phyloP scores from a whole-genome alignment of 2,113 vertebrate genomes.

The Engraulis encrasicolus region DNA sequence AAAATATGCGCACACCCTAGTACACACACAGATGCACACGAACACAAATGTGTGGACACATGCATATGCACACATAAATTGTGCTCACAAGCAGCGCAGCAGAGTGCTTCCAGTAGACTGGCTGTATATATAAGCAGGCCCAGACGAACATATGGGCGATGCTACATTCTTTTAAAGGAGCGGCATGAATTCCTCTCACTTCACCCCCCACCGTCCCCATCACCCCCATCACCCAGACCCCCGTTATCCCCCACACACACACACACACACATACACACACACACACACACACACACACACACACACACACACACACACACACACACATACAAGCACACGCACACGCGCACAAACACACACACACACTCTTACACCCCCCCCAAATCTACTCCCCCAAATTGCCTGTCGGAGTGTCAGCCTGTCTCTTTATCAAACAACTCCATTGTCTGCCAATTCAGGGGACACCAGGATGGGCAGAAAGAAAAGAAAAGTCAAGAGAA shows the following conservation, averaged over 20 bases:
- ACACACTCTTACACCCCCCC: slow-evolving; percentile 23
- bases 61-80: neutral
- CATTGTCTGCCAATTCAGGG: slow-evolving; percentile 69
- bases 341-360: neutral
- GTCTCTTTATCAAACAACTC: slow-evolving; percentile 71
- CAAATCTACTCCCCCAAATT: slow-evolving; percentile 56
- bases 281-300: neutral
- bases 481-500: slow-evolving; percentile 57
- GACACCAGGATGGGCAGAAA: slow-evolving; percentile 56
- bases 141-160: slow-evolving; percentile 73
- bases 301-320: neutral
- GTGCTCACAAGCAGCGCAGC: neutral
- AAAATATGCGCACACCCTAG: too few relatives aligned
- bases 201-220: too few relatives aligned
- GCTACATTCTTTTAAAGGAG: slow-evolving; percentile 71
- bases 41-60: neutral
- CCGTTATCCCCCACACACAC: too few relatives aligned
- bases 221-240: neutral
- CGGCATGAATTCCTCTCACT: slow-evolving; percentile 65
- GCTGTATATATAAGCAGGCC: slow-evolving; percentile 63
- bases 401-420: slow-evolving; percentile 70
- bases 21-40: neutral
- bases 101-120: slow-evolving; percentile 65
- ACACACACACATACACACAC: too few relatives aligned
- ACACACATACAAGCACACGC: too few relatives aligned